Evolutionary conservation across 1,140 invertebrate genomes (phyloP).

Genomic region (Agraylea sexmaculata): DNA sequence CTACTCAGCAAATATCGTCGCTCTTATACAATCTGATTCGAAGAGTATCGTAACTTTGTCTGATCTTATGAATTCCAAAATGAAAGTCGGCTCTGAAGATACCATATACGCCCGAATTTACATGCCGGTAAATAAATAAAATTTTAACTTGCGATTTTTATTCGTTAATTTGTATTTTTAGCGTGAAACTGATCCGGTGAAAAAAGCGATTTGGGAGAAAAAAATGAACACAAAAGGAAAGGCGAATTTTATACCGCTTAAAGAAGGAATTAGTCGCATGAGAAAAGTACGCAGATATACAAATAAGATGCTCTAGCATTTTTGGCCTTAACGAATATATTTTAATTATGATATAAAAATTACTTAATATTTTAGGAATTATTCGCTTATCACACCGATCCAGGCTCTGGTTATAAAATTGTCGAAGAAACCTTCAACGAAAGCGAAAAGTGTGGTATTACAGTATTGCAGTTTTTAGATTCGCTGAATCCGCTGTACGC

Average conservation of each 20-base stretch:
- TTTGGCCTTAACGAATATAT: neutral
- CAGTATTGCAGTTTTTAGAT: slow-evolving; percentile 49
- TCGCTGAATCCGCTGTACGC: slow-evolving; percentile 46
- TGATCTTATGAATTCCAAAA: slow-evolving; percentile 41
- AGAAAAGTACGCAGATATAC: slow-evolving; percentile 29
- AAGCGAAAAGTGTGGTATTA: slow-evolving; percentile 52
- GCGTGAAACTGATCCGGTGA: slow-evolving; percentile 45
- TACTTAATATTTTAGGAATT: slow-evolving; percentile 27
- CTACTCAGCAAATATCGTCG: slow-evolving; percentile 56
- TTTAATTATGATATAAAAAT: neutral
- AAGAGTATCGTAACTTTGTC: slow-evolving; percentile 42
- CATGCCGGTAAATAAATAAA: slow-evolving; percentile 36
- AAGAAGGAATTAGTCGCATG: slow-evolving; percentile 45
- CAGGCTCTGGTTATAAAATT: slow-evolving; percentile 46
- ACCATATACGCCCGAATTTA: slow-evolving; percentile 39
- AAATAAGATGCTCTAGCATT: neutral
- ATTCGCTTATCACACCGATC: slow-evolving; percentile 54
- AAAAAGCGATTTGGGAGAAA: slow-evolving; percentile 45
- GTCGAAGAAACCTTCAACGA: slow-evolving; percentile 51
- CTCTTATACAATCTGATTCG: slow-evolving; percentile 49
- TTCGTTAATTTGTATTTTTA: slow-evolving; percentile 34
- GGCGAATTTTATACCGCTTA: slow-evolving; percentile 40
- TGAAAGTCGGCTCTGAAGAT: slow-evolving; percentile 37
- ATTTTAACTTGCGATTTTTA: slow-evolving; percentile 1
- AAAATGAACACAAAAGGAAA: slow-evolving; percentile 45